These are phyloP conservation scores for Coptodon bakossiorum DNA, from an alignment of 2,113 vertebrate species.

Conservation along the genomic window DNA sequence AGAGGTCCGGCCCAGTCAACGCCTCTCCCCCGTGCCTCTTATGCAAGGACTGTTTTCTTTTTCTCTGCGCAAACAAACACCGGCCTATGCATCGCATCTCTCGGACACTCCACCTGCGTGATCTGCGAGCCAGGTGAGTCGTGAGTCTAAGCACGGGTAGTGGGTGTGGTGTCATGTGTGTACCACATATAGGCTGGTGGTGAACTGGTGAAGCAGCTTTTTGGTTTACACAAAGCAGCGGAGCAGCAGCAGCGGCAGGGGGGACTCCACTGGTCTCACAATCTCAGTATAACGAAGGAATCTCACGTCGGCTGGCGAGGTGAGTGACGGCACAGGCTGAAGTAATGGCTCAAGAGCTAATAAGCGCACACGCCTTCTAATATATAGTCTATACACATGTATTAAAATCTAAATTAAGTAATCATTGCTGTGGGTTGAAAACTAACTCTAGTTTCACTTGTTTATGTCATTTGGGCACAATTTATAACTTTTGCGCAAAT, in stretches of 20 bases:
- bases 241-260: conserved; percentile 27
- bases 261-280: conserved; percentile 6
- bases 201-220: conserved; percentile 53
- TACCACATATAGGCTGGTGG: conserved; percentile 13
- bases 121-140: conserved; percentile 45
- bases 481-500: not conserved
- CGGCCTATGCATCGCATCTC: not conserved
- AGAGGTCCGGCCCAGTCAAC: not conserved
- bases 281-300: not conserved
- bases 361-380: not conserved
- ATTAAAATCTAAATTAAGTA: not conserved
- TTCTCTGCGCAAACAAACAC: not conserved
- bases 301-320: conserved; percentile 21
- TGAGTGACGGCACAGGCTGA: conserved; percentile 32
- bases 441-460: not conserved
- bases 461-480: not conserved
- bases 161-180: conserved; percentile 58
- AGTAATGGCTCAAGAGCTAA: not conserved
- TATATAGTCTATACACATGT: not conserved
- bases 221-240: conserved; percentile 43
- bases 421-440: not conserved
- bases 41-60: not conserved
- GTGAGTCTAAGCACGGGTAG: conserved; percentile 23
- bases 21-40: not conserved
- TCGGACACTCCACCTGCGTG: conserved; percentile 19